These are phyloP conservation scores for Dryocosmus kuriphilus DNA, from an alignment of 2,888 invertebrate genomes.

Conservation along the genomic window DNA sequence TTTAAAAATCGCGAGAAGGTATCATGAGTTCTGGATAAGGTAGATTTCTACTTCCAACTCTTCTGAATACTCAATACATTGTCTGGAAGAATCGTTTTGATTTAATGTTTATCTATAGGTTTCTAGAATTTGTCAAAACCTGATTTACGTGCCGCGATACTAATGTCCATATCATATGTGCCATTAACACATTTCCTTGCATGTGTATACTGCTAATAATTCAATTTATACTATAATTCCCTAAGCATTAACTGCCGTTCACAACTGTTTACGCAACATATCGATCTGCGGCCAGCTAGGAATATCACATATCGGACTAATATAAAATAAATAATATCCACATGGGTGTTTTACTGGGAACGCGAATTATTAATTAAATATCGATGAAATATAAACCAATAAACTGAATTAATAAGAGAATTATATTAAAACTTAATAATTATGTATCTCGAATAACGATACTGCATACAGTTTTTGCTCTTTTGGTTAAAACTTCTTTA, in stretches of 20 bases:
- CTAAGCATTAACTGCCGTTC: background rate
- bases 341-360: background rate
- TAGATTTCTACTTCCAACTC: too few relatives aligned
- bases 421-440: background rate
- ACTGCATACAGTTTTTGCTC: conserved; percentile 39
- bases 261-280: background rate
- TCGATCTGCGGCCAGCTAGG: background rate
- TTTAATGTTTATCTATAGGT: too few relatives aligned
- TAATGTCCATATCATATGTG: background rate
- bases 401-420: background rate
- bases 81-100: too few relatives aligned
- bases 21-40: too few relatives aligned
- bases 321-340: background rate
- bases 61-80: too few relatives aligned
- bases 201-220: background rate
- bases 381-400: background rate
- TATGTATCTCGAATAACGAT: conserved; percentile 1
- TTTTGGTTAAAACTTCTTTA: background rate
- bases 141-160: too few relatives aligned
- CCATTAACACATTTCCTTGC: conserved; percentile 1
- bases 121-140: too few relatives aligned
- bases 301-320: background rate
- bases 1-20: too few relatives aligned
- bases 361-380: background rate
- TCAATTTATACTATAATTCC: background rate